phyloP scores from a whole-genome alignment of 1,140 invertebrate species.

The Pseudomyrmex flavicornis region DNA sequence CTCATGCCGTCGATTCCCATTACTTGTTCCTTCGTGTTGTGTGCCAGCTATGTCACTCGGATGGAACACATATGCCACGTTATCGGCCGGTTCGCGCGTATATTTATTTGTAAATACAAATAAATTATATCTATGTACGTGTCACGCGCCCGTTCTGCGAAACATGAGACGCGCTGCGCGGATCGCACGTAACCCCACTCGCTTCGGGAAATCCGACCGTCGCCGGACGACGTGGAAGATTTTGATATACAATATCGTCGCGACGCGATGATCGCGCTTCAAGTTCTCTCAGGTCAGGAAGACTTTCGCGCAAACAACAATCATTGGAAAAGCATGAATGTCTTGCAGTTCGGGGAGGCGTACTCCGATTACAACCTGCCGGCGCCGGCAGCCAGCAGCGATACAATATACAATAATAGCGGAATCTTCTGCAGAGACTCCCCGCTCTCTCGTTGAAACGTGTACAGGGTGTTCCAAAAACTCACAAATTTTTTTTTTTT shows the following conservation, averaged over 20 bases:
- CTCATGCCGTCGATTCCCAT: constrained; percentile 86
- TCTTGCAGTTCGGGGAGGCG: constrained; percentile 34
- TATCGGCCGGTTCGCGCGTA: neutral
- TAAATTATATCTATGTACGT: constrained; percentile 5
- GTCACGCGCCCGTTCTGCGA: constrained; percentile 26
- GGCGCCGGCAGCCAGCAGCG: constrained; percentile 25
- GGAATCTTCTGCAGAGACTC: neutral
- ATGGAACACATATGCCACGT: constrained; percentile 34
- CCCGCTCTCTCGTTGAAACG: too few species aligned
- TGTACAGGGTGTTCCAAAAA: neutral
- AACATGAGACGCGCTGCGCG: neutral
- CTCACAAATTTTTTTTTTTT: too few species aligned
- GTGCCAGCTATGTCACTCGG: neutral
- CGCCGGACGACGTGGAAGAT: neutral
- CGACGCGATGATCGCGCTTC: neutral
- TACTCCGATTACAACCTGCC: constrained; percentile 39
- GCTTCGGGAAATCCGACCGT: neutral
- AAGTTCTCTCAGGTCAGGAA: neutral
- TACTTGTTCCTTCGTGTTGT: constrained; percentile 68
- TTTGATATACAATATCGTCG: neutral
- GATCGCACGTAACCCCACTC: constrained; percentile 25
- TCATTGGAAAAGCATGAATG: neutral
- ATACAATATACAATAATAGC: neutral
- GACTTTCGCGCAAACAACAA: neutral
- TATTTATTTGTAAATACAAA: constrained; percentile 36